Evolutionary conservation across 2,797 vertebrate genomes (phyloP), one percentile per base, ranked within the genome.

Genomic region (Crossoptilon crossoptilon): DNA sequence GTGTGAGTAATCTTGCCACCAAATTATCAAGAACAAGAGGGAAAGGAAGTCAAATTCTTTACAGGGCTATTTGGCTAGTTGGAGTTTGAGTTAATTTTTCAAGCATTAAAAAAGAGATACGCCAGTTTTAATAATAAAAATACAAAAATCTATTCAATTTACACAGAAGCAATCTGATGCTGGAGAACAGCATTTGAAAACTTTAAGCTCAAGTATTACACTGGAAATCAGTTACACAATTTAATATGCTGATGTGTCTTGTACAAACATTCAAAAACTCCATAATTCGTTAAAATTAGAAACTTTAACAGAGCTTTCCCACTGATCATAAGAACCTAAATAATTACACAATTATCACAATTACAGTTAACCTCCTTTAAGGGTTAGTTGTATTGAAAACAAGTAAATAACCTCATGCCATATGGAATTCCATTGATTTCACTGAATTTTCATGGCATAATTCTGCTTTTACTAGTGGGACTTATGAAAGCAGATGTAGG

Each of bases 401-500:
- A 92, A 95, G 68, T 23, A 35, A 86, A 81, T 76, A 94, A 73
- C 23, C 58, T 85, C 49, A 53, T 27, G 33, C 72, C 80, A 93
- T 77, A 94, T 51, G 79, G 79, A 94, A 92, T 95, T 87, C 59
- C 75, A 90, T 60, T 71, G 80, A 90, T 77, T 82, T 70, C 63
- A 91, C 6, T n/a, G 58, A 90, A 82, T 62, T 96, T 87, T 84
- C 85, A 81, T 68, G 59, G n/a, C 10, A 35, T 21, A 67, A 87
- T 84, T 71, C 84, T 86, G 83, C 67, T 66, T 93, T 94, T 84
- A 70, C 92, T 85, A 59, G 83, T 86, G 91, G 93, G 93, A 95
- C 82, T 37, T 91, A 84, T 67, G 80, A 95, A 95, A 91, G 84
- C 80, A 96, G 95, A 87, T 64, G 91, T 95, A 92, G 92, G 70